Evolutionary conservation across 1,140 invertebrate species (phyloP).

Genomic region (Akabosia matsudoensis): DNA sequence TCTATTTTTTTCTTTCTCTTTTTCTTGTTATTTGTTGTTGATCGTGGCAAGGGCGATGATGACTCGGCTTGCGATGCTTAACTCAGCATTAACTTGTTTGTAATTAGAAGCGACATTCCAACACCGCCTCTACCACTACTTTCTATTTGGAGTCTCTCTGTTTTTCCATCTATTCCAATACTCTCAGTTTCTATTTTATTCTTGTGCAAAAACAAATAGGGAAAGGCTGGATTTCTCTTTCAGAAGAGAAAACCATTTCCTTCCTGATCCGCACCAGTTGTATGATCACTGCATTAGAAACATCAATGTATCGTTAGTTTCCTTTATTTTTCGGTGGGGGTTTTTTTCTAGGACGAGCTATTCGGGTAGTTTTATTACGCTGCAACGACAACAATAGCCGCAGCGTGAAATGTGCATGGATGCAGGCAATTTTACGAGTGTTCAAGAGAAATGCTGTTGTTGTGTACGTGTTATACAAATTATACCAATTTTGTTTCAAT

Average conservation of each 20-base stretch:
- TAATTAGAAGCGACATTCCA: constrained; percentile 26
- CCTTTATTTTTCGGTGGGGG: too few relatives aligned
- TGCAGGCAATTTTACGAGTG: too few relatives aligned
- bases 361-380: too few relatives aligned
- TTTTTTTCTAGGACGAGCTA: too few relatives aligned
- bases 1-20: not conserved
- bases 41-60: too few relatives aligned
- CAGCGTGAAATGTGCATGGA: too few relatives aligned
- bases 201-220: too few relatives aligned
- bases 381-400: too few relatives aligned
- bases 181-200: not conserved
- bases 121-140: not conserved
- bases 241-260: not conserved
- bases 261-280: not conserved
- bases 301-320: too few relatives aligned
- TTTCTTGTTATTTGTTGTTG: too few relatives aligned
- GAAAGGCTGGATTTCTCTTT: too few relatives aligned
- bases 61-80: not conserved
- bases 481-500: constrained; percentile 1
- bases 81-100: constrained; percentile 28
- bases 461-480: not conserved
- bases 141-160: not conserved
- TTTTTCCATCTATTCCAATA: not conserved
- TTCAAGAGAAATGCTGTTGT: not conserved
- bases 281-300: too few relatives aligned